Percentiles rank a stretch among this genome's conserved stretches.
Evolutionary conservation across 1,140 invertebrate species (phyloP).

Genomic region (Ericerus pela): DNA sequence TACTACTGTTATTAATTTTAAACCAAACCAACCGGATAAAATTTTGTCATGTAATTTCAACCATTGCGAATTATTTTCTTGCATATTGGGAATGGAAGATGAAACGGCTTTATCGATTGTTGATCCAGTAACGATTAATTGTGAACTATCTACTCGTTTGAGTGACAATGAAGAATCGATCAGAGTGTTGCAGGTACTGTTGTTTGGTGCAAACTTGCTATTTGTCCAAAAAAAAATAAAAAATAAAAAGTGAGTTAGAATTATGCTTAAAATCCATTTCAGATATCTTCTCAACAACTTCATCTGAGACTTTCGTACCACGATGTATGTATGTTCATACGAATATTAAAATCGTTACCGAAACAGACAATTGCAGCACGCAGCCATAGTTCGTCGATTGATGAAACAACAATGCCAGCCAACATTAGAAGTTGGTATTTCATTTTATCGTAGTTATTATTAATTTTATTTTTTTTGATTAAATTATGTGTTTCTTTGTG

Average conservation of each 20-base stretch:
- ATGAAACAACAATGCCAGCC: constrained; percentile 21
- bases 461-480: not conserved
- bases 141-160: constrained; percentile 40
- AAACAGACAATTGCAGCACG: constrained; percentile 49
- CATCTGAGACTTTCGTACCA: constrained; percentile 82
- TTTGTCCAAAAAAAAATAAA: too few relatives aligned
- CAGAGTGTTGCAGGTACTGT: constrained; percentile 34
- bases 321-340: constrained; percentile 79
- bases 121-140: constrained; percentile 72
- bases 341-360: constrained; percentile 74
- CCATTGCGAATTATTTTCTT: constrained; percentile 85
- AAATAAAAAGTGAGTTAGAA: too few relatives aligned
- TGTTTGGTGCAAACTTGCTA: constrained; percentile 23
- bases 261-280: too few relatives aligned
- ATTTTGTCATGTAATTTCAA: constrained; percentile 75
- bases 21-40: constrained; percentile 50
- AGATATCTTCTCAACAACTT: constrained; percentile 39
- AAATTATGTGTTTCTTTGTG: constrained; percentile 13
- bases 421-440: constrained; percentile 31
- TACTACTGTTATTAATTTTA: constrained; percentile 71
- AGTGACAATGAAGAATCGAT: constrained; percentile 22
- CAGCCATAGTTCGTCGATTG: constrained; percentile 24
- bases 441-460: not conserved
- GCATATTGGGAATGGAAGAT: constrained; percentile 77
- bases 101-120: constrained; percentile 92